Evolutionary conservation across 2,797 vertebrate genomes (phyloP), one percentile per base, ranked within the genome.

Genomic region (Gymnothorax reevesii): DNA sequence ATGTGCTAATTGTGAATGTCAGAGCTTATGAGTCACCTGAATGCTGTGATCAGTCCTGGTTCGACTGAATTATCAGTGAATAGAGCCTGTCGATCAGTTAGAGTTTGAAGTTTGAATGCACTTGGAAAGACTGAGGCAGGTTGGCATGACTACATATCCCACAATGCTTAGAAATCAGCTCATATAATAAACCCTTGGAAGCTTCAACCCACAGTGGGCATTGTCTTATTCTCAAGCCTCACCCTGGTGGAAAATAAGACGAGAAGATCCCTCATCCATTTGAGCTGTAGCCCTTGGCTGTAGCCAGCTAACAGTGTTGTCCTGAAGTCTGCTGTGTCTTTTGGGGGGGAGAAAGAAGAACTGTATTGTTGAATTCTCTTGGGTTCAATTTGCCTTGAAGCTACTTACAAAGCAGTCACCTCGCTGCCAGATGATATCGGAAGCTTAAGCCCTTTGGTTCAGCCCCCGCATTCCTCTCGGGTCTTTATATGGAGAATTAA

Each of bases 401-500:
- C 25, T 20, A 49, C 57, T 83, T 71, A 20, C 33, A 15, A 64
- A 22, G 25, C 49, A 25, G 83, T 83, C 83, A 33, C 57, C 25
- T 62, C 57, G 13, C 27, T 25, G 60, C 17, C 42, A 25, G 42
- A 27, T 84, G 15, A 69, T 20, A 8, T 25, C 66, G 20, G 33
- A 27, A 33, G 33, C 42, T 42, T 52, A 77, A 77, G 73, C 73
- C 27, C 73, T 52, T 20, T 52, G 33, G 4, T 10, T 20, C 33
- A 17, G 73, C 20, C 25, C 12, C 4, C 1, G n/a, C 1, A n/a
- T 49, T 66, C 7, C 2, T 7, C 1, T 64, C 7, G 2, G 33
- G 15, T 7, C 13, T 54, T 15, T 4, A 20, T n/a, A 75, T 13
- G 90, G 88, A 88, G 33, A 64, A 87, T 90, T 94, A 93, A 95